Evolutionary conservation across 37 sponge, comb jelly and placozoan genomes (phyloP).

Genomic region (Halichondria panicea): DNA sequence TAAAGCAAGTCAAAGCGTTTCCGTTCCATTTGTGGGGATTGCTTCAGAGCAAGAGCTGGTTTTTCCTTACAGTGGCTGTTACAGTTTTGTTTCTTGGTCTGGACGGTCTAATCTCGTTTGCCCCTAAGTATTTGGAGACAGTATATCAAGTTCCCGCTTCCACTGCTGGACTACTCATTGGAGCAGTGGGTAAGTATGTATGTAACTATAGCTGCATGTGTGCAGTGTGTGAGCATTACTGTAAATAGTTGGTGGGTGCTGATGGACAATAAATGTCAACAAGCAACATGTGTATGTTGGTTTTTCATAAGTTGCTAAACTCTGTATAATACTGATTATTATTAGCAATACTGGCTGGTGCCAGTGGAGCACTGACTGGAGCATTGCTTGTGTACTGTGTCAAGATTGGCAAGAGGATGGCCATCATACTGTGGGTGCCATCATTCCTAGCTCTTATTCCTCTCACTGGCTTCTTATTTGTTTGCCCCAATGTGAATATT

Average conservation of each 20-base stretch:
- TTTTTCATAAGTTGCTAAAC: too few relatives aligned
- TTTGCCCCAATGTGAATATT: conserved; percentile 18
- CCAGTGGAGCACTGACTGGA: conserved; percentile 6
- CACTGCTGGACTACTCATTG: conserved; percentile 8
- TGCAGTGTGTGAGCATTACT: too few relatives aligned
- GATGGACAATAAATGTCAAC: too few relatives aligned
- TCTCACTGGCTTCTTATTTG: conserved; percentile 18
- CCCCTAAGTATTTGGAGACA: conserved; percentile 51
- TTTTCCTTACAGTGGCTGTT: conserved; percentile 15
- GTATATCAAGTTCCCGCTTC: conserved; percentile 44
- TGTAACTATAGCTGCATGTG: too few relatives aligned
- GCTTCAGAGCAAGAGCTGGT: conserved; percentile 30
- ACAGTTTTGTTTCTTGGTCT: conserved; percentile 14
- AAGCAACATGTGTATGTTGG: too few relatives aligned
- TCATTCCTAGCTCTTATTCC: not conserved
- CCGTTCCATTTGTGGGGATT: conserved; percentile 3
- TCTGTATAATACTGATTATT: too few relatives aligned
- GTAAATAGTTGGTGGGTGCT: too few relatives aligned
- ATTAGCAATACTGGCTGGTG: too few relatives aligned
- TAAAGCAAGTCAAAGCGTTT: conserved; percentile 5
- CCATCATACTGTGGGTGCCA: not conserved
- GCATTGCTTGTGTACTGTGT: not conserved
- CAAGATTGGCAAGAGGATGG: too few relatives aligned
- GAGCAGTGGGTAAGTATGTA: conserved; percentile 26
- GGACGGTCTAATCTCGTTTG: conserved; percentile 50